Conservation (phyloP, 2,888 invertebrate species). For the Pecten maximus region DNA sequence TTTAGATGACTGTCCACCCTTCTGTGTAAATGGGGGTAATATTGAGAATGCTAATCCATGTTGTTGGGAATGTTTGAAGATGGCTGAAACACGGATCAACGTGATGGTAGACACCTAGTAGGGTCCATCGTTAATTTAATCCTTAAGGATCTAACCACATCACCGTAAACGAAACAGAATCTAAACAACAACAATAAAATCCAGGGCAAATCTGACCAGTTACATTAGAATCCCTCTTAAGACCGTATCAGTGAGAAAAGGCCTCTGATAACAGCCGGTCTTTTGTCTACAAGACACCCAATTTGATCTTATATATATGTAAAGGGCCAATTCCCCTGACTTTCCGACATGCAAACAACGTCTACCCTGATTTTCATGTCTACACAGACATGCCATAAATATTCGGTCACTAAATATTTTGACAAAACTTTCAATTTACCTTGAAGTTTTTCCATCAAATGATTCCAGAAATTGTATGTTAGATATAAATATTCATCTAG, state of each 20-base stretch:
- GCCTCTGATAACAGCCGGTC: not conserved
- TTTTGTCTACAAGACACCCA: conserved; percentile 1
- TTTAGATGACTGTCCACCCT: conserved; percentile 5
- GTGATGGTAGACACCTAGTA: conserved; percentile 5
- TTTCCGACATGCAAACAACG: not conserved
- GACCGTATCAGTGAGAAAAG: not conserved
- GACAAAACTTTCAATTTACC: no score
- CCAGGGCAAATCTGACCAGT: not conserved
- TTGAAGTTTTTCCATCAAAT: no score
- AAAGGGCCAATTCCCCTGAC: not conserved
- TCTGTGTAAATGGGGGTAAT: conserved; percentile 33
- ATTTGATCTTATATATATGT: conserved; percentile 10
- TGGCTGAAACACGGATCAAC: not conserved
- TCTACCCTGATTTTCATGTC: not conserved
- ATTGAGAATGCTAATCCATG: conserved; percentile 13
- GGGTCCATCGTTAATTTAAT: conserved; percentile 3
- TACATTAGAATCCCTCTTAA: conserved; percentile 29
- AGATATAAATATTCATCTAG: no score
- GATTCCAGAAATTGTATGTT: no score
- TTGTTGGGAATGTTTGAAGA: conserved; percentile 23
- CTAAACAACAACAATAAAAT: conserved; percentile 26
- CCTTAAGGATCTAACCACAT: not conserved
- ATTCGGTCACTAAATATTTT: no score
- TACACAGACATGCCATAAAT: no score
- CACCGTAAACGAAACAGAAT: not conserved